Evolutionary conservation across 1,140 invertebrate species (phyloP), one percentile per base, ranked within the genome.

Genomic region (Aphelenchoides fujianensis): DNA sequence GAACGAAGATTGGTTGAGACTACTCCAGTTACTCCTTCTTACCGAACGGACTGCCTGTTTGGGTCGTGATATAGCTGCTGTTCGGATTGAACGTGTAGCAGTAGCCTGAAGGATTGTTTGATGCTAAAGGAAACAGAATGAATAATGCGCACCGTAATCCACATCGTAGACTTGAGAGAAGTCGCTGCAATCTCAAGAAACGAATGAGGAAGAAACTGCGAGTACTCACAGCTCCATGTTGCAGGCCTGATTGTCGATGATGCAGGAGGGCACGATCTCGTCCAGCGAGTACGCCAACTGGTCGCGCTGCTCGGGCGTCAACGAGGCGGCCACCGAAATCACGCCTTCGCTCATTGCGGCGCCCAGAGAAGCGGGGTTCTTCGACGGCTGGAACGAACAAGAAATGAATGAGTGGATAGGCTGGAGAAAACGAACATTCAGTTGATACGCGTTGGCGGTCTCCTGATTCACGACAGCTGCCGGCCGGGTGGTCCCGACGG

Each of bases 81-180:
- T 28, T 36, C 64, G 64, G 68, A n/a, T 69, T 69, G 54, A 69
- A 69, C 2, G 68, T 69, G 32, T 70, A 69, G 31, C 68, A 69
- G 55, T 69, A 31, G 16, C n/a, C n/a, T n/a, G n/a, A n/a, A n/a
- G n/a, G n/a, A n/a, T n/a, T n/a, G n/a, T n/a, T n/a, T n/a, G n/a
- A n/a, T n/a, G n/a, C n/a, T n/a, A n/a, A n/a, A n/a, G n/a, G n/a
- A n/a, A n/a, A n/a, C n/a, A n/a, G n/a, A n/a, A n/a, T n/a, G n/a
- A n/a, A n/a, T n/a, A n/a, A n/a, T n/a, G n/a, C n/a, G n/a, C n/a
- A n/a, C 68, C 68, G 68, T 67, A 69, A 55, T 69, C 68, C 31
- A 71, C 66, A 69, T 69, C 68, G 2, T 16, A 69, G n/a, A 71
- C 2, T 2, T 28, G 27, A 2, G 28, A 16, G 30, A 69, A 69